Percentiles rank a stretch among this genome's conserved stretches.
These are phyloP conservation scores for Drosophila paracracens DNA, from an alignment of 2,888 invertebrate species.

Conservation along the genomic window DNA sequence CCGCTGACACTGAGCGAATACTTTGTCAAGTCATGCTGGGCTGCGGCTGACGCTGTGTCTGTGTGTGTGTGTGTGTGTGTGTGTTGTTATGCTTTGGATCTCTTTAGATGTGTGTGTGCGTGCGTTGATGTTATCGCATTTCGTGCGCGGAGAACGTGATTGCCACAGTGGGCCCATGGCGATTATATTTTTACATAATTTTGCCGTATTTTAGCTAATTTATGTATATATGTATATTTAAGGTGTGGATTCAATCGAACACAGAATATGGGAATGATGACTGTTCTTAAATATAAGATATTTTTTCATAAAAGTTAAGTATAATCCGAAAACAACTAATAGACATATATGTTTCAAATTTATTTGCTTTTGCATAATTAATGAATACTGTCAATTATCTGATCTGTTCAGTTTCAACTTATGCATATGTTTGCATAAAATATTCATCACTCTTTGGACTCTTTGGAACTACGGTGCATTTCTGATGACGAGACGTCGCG, in stretches of 20 bases:
- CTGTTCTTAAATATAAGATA: background rate
- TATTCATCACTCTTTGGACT: conserved; percentile 4
- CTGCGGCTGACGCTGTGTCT: conserved; percentile 37
- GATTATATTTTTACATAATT: conserved; percentile 3
- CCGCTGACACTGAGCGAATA: conserved; percentile 35
- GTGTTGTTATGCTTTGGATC: conserved; percentile 39
- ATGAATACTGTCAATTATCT: background rate
- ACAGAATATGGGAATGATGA: background rate
- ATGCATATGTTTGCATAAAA: background rate
- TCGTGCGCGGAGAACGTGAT: conserved; percentile 75
- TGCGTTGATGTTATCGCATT: conserved; percentile 70
- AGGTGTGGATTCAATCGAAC: background rate
- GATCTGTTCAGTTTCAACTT: background rate
- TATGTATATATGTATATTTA: conserved; percentile 1
- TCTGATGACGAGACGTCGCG: conserved; percentile 33
- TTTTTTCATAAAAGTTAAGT: background rate
- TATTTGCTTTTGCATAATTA: background rate
- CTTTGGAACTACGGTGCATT: conserved; percentile 21
- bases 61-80: conserved; percentile 9
- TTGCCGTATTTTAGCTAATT: background rate
- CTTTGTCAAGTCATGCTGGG: conserved; percentile 55
- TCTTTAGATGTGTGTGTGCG: conserved; percentile 27
- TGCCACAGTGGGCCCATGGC: conserved; percentile 60
- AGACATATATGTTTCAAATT: background rate
- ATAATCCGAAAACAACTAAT: background rate